Evolutionary conservation across 2,888 invertebrate species (phyloP), one percentile per base, ranked within the genome.

Genomic region (Campopleginae sp.): DNA sequence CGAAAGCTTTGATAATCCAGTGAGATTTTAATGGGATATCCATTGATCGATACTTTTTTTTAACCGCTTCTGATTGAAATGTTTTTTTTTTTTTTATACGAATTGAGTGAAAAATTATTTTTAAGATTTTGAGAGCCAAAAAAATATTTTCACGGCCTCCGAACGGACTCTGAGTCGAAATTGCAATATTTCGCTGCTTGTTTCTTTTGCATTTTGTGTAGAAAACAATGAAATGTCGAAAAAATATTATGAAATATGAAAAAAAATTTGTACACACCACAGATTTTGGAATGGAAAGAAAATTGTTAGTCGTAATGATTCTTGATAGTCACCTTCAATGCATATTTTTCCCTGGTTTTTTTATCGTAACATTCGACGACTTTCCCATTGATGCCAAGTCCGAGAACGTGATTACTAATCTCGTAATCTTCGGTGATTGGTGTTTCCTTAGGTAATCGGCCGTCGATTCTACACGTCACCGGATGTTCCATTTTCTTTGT

Each of bases 361-460:
- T 97, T 97, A 86, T 96, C 96, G 91, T 96, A 97, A 94, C 99
- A 99, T 94, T 99, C 98, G 23, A 99, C 97, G 77, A 99, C 99
- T 96, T 99, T 99, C 86, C 99, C 99, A 94, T 99, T 99, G 89
- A 99, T 99, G 14, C 99, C 99, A 86, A 99, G 96, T 65, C 99
- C 99, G 85, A 99, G 95, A 63, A 99, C 99, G 86, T 97, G 98
- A 92, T 97, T 97, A 48, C 98, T 98, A 91, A 99, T 98, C 93
- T 97, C 97, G 94, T 98, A 99, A 94, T 99, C 98, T 86, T 98
- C 97, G 71, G 96, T 96, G 88, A 99, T 97, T 66, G 97, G 96
- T 76, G 96, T 96, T 90, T 96, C 96, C 95, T 98, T 98, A 58
- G 97, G 96, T 58, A 93, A 89, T 42, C 94, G 91, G n/a, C 87